phyloP scores from a whole-genome alignment of 2,888 invertebrate species.

The Panzeria rudis region DNA sequence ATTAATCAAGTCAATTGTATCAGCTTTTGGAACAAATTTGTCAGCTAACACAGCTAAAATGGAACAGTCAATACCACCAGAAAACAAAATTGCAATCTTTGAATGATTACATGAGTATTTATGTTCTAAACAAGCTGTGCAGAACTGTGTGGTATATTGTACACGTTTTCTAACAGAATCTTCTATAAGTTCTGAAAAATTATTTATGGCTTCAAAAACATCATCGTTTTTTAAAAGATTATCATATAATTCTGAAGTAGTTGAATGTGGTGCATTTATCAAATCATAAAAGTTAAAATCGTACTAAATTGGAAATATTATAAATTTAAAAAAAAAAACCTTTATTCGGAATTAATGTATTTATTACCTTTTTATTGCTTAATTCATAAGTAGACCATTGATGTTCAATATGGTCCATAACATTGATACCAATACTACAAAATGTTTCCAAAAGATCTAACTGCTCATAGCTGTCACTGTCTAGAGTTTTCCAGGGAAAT shows the following conservation, averaged over 20 bases:
- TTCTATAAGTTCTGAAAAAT: slow-evolving; percentile 85
- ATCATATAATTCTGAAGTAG: slow-evolving; percentile 78
- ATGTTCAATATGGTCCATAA: slow-evolving; percentile 69
- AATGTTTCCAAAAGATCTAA: slow-evolving; percentile 57
- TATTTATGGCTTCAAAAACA: slow-evolving; percentile 72
- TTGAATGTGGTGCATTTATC: slow-evolving; percentile 21
- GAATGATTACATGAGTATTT: slow-evolving; percentile 85
- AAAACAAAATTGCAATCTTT: slow-evolving; percentile 93
- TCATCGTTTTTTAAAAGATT: slow-evolving; percentile 82
- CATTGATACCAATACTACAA: slow-evolving; percentile 56
- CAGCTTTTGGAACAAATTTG: slow-evolving; percentile 86
- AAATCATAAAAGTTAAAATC: slow-evolving; percentile 75
- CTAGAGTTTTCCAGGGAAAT: slow-evolving; percentile 76
- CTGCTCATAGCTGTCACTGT: slow-evolving; percentile 34
- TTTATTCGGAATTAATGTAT: background rate
- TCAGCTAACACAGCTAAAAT: slow-evolving; percentile 92
- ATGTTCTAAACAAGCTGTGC: slow-evolving; percentile 85
- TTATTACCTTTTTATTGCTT: slow-evolving; percentile 30
- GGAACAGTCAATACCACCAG: slow-evolving; percentile 98
- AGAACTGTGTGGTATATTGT: slow-evolving; percentile 86
- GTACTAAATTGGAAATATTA: slow-evolving; percentile 57
- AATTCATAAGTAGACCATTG: slow-evolving; percentile 65
- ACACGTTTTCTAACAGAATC: slow-evolving; percentile 87
- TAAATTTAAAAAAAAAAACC: background rate
- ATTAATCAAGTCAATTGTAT: slow-evolving; percentile 95